Conservation (phyloP, 2,113 vertebrate genomes). For the Sitta europaea region DNA sequence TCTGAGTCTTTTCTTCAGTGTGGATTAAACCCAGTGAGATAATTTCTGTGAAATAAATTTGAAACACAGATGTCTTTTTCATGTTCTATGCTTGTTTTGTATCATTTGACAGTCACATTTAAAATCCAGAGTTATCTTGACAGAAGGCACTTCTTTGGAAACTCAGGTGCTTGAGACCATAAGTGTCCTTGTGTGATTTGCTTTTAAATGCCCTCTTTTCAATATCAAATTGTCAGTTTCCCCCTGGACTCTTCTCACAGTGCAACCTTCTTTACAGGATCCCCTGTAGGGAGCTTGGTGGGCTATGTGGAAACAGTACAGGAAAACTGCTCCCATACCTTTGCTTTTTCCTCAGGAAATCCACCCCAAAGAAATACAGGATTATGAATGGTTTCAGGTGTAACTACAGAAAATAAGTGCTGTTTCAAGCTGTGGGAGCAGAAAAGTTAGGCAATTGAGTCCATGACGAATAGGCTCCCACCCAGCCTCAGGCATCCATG, state of each 20-base stretch:
- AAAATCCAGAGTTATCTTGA: not conserved
- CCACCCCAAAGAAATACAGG: not conserved
- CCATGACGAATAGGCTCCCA: not conserved
- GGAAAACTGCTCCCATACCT: not conserved
- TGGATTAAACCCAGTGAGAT: not conserved
- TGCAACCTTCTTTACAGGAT: not conserved
- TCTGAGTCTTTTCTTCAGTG: not conserved
- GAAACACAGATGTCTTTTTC: not conserved
- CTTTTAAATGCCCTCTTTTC: not conserved
- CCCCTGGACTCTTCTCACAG: not conserved
- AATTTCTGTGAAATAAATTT: not conserved
- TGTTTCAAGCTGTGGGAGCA: not conserved
- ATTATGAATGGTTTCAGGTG: not conserved
- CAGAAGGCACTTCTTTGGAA: not conserved
- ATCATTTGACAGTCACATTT: not conserved
- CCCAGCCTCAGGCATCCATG: not conserved
- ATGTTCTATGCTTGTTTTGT: not conserved
- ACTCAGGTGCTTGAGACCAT: not conserved
- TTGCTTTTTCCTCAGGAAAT: not conserved
- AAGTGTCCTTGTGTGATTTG: accelerated
- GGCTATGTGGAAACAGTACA: accelerated
- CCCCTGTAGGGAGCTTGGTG: not conserved
- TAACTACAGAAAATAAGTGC: not conserved
- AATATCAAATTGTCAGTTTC: not conserved
- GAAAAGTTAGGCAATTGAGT: not conserved